Percentiles rank a stretch among this genome's conserved stretches.
Conservation (phyloP, 2,797 vertebrate species). For the Malacoctenus gilli region DNA sequence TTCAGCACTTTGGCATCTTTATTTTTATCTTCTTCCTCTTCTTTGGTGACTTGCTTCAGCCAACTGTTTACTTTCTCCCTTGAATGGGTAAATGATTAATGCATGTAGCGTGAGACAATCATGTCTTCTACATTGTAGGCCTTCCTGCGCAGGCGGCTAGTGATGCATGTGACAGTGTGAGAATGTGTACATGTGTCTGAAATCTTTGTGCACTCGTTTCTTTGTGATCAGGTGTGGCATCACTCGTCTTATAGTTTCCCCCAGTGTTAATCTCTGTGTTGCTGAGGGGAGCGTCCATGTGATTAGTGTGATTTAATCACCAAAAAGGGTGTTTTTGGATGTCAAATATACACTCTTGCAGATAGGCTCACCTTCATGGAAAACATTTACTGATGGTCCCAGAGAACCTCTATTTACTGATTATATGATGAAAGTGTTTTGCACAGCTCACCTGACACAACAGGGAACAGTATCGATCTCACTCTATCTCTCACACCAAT, state of each 20-base stretch:
- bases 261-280: constrained; percentile 1
- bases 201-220: constrained; percentile 7
- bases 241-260: constrained; percentile 16
- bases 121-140: constrained; percentile 22
- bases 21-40: constrained; percentile 44
- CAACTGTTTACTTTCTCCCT: constrained; percentile 35
- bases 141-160: constrained; percentile 25
- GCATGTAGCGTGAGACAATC: constrained; percentile 21
- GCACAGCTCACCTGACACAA: no score
- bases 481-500: no score
- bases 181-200: constrained; percentile 17
- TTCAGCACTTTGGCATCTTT: constrained; percentile 38
- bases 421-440: no score
- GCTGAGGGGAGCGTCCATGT: no score
- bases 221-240: constrained; percentile 5
- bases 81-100: constrained; percentile 63
- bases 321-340: no score
- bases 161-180: constrained; percentile 17
- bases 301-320: no score
- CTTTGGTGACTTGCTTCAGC: constrained; percentile 19
- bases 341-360: no score
- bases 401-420: no score
- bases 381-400: no score
- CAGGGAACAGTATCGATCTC: no score
- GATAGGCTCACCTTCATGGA: no score